These are phyloP conservation scores for Notothenia rossii DNA, from an alignment of 2,113 vertebrate species.

Conservation along the genomic window DNA sequence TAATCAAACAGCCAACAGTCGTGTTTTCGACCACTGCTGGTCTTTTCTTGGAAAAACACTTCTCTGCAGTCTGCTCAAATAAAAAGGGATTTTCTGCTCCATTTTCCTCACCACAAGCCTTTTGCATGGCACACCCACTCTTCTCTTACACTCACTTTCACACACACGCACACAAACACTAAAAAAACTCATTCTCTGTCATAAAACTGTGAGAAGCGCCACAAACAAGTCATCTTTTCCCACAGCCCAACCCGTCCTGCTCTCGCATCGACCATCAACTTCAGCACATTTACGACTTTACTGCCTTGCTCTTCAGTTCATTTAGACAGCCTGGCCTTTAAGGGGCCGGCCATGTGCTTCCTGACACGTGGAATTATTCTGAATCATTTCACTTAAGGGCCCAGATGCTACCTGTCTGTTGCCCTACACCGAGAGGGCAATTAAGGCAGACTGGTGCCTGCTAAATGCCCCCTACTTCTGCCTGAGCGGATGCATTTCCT, in stretches of 20 bases:
- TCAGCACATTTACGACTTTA: conserved; percentile 75
- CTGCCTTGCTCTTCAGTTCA: conserved; percentile 57
- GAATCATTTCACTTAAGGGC: conserved; percentile 86
- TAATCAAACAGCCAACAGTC: background rate
- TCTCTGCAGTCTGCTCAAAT: conserved; percentile 23
- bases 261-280: conserved; percentile 41
- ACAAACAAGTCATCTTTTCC: conserved; percentile 44
- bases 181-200: background rate
- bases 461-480: conserved; percentile 76
- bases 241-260: conserved; percentile 26
- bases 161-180: conserved; percentile 8
- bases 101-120: conserved; percentile 51
- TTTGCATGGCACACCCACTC: conserved; percentile 23
- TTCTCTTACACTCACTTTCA: conserved; percentile 12
- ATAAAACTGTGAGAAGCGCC: conserved; percentile 53
- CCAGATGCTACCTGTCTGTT: conserved; percentile 75
- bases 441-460: conserved; percentile 67
- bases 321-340: conserved; percentile 39
- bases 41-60: conserved; percentile 24
- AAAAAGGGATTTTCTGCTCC: conserved; percentile 63
- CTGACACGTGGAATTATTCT: conserved; percentile 82
- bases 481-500: conserved; percentile 63
- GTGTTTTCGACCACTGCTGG: conserved; percentile 11
- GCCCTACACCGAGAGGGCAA: conserved; percentile 61
- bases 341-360: conserved; percentile 60